Conservation (phyloP, 2,888 invertebrate genomes). For the Patella pellucida region DNA sequence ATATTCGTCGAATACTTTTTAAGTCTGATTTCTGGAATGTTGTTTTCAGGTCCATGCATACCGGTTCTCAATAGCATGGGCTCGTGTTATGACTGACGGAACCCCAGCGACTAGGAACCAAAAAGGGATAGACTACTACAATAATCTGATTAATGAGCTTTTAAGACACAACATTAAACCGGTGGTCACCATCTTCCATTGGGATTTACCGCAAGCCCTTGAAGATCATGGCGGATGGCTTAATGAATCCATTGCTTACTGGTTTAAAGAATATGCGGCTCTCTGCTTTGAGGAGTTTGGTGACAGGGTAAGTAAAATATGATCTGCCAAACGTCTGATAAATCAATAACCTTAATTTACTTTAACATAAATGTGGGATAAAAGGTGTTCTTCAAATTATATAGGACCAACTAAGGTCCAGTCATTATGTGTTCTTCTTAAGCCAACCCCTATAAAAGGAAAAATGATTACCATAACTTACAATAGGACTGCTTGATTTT, state of each 20-base stretch:
- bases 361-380: too few species aligned
- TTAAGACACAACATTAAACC: constrained; percentile 76
- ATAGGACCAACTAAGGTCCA: too few species aligned
- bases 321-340: too few species aligned
- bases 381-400: too few species aligned
- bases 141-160: constrained; percentile 81
- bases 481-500: too few species aligned
- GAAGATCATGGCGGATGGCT: constrained; percentile 71
- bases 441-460: too few species aligned
- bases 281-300: constrained; percentile 69
- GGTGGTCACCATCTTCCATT: constrained; percentile 74
- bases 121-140: constrained; percentile 83
- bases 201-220: constrained; percentile 71
- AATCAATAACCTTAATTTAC: too few species aligned
- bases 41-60: constrained; percentile 54
- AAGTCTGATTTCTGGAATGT: neutral
- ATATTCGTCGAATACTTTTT: too few species aligned
- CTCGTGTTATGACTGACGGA: constrained; percentile 80
- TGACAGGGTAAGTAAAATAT: constrained; percentile 57
- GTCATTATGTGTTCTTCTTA: too few species aligned
- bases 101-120: constrained; percentile 74
- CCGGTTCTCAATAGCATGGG: constrained; percentile 78
- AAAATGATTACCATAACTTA: too few species aligned
- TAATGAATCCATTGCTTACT: constrained; percentile 57
- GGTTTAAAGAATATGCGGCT: constrained; percentile 70